Base-by-base conservation (phyloP, 2,888 invertebrate genomes). In the Macrosoma leucophasiata region DNA sequence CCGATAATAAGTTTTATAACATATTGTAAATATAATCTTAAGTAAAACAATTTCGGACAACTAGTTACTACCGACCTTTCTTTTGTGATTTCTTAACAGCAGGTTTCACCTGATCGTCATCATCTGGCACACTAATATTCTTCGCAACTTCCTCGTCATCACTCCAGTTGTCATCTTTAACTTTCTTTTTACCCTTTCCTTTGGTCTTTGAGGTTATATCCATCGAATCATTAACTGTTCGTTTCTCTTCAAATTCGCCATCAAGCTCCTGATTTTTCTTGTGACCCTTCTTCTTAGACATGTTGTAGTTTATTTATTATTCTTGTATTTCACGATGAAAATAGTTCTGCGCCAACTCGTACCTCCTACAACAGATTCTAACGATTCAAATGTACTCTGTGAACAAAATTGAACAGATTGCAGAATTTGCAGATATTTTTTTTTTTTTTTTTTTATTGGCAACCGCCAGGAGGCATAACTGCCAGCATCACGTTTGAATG, bases 211-310 rank as follows among this genome's bases (percentile, higher is more conserved):
- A 84, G 85, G 85, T 85, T 85, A 85, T 49, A 41, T 76, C 78
- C 39, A 56, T 58, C 48, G 46, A 52, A 33, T 79, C 81, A 40
- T 62, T 64, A 19, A 48, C 33, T 22, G 50, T 40, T 34, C 67
- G 67, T 46, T 74, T 79, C 13, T 77, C 73, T 29, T 86, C 86
- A 26, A 85, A 67, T 31, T 86, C 86, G 13, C 87, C 86, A 24
- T 87, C 87, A 1, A 85, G 55, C 42, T 86, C 85, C 55, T 81
- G 78, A 50, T 84, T 86, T 55, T 89, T 89, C 55, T 87, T 88
- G 44, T 73, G 79, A 33, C 84, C 85, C 41, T 78, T 84, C 64
- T 86, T 88, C 59, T 88, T 88, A 4, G 89, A 88, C 89, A 89
- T 89, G 1, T 39, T 53, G 11, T 7, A 21, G 21, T 17, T 24